Conservation (phyloP, 2,888 invertebrate species). For the Melinaea marsaeus region DNA sequence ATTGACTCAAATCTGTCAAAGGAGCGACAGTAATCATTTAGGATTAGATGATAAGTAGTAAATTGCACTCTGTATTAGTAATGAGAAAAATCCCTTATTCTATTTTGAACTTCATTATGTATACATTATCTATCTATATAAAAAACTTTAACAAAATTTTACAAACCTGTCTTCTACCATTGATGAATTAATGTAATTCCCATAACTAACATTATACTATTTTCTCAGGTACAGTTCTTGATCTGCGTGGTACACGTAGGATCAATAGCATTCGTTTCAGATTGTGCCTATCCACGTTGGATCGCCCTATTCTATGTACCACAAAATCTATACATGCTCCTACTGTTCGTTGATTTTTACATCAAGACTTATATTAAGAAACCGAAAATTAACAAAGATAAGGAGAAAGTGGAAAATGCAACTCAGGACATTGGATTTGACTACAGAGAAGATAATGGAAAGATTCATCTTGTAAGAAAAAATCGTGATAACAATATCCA, state of each 20-base stretch:
- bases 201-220: not conserved
- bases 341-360: slow-evolving; percentile 83
- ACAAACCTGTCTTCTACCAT: too few relatives aligned
- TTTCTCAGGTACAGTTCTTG: slow-evolving; percentile 81
- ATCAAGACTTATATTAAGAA: slow-evolving; percentile 77
- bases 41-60: too few relatives aligned
- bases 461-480: not conserved
- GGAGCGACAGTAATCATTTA: too few relatives aligned
- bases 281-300: slow-evolving; percentile 80
- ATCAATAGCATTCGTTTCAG: slow-evolving; percentile 60
- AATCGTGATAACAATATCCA: not conserved
- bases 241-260: slow-evolving; percentile 76
- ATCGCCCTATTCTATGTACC: slow-evolving; percentile 75
- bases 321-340: slow-evolving; percentile 82
- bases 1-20: too few relatives aligned
- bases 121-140: too few relatives aligned
- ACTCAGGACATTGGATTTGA: not conserved
- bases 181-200: too few relatives aligned
- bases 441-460: not conserved
- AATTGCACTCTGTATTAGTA: too few relatives aligned
- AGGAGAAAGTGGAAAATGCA: not conserved
- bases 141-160: not conserved
- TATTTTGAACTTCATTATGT: too few relatives aligned
- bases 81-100: too few relatives aligned
- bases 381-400: slow-evolving; percentile 21